A percentile compares a stretch with the other conserved stretches of the same genome.
Evolutionary conservation across 2,797 vertebrate genomes (phyloP).

Genomic region (Hirundo rustica): DNA sequence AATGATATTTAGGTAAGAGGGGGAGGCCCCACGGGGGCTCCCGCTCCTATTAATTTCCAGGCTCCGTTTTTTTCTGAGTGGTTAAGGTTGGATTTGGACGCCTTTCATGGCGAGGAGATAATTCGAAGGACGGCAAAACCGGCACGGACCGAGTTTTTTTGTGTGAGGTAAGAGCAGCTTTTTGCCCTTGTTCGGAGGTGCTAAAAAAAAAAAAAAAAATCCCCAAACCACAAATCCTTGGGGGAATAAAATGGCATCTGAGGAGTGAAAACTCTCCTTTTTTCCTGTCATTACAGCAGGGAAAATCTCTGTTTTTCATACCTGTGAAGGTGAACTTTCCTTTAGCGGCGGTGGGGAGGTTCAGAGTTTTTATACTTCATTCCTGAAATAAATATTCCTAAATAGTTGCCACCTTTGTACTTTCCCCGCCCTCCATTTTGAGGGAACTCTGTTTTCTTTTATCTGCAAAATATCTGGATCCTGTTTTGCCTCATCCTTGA

Average conservation of each 20-base stretch:
- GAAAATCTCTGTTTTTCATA: neutral
- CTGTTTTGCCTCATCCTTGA: neutral
- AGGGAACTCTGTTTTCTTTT: neutral
- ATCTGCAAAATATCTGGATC: neutral
- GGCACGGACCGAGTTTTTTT: neutral
- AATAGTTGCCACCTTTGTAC: neutral
- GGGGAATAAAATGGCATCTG: neutral
- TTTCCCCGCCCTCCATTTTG: neutral
- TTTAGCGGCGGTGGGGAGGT: neutral
- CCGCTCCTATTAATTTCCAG: conserved; percentile 12
- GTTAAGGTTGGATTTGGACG: neutral
- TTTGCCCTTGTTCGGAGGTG: neutral
- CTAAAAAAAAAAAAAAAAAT: neutral
- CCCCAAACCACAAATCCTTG: neutral
- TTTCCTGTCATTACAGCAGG: neutral
- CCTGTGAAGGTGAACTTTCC: neutral
- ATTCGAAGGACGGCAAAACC: neutral
- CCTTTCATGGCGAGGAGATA: neutral
- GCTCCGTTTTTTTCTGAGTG: neutral
- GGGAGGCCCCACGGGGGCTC: neutral
- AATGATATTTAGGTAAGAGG: conserved; percentile 58
- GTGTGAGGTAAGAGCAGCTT: neutral
- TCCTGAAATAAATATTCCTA: neutral
- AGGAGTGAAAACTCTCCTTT: neutral
- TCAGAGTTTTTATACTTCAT: neutral